phyloP scores from a whole-genome alignment of 1,140 invertebrate genomes.

The Pentalonia nigronervosa region DNA sequence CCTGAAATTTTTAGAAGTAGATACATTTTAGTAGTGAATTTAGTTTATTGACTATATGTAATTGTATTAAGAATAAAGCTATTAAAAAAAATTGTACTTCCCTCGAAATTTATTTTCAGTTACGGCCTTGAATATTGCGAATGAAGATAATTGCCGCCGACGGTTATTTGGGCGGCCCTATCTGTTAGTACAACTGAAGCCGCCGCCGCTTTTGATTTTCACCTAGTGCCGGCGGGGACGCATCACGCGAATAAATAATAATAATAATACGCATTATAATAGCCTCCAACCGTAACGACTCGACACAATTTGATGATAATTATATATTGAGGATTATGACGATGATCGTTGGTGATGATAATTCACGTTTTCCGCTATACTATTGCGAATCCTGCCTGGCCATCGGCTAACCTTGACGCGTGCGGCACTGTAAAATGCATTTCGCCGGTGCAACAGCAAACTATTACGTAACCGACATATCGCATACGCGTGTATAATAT shows the following conservation, averaged over 20 bases:
- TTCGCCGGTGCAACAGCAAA: neutral
- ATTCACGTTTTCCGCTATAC: constrained; percentile 48
- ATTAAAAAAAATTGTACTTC: too few species aligned
- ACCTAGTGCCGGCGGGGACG: neutral
- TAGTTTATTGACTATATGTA: too few species aligned
- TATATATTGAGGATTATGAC: neutral
- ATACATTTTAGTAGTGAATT: too few species aligned
- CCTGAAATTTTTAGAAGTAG: too few species aligned
- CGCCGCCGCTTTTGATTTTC: neutral
- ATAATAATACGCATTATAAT: neutral
- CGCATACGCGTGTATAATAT: neutral
- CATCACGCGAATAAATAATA: constrained; percentile 3
- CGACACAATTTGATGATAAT: neutral
- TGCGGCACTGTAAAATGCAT: neutral
- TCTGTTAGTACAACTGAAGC: neutral
- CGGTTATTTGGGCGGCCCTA: too few species aligned
- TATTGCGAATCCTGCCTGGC: neutral
- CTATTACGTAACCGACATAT: neutral
- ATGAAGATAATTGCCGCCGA: too few species aligned
- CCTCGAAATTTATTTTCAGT: too few species aligned
- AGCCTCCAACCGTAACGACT: neutral
- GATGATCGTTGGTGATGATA: neutral
- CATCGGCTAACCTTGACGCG: neutral
- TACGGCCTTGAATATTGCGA: too few species aligned
- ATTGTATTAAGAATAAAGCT: too few species aligned